Conservation (phyloP, 2,888 invertebrate genomes). For the Isotomurus palustris region DNA sequence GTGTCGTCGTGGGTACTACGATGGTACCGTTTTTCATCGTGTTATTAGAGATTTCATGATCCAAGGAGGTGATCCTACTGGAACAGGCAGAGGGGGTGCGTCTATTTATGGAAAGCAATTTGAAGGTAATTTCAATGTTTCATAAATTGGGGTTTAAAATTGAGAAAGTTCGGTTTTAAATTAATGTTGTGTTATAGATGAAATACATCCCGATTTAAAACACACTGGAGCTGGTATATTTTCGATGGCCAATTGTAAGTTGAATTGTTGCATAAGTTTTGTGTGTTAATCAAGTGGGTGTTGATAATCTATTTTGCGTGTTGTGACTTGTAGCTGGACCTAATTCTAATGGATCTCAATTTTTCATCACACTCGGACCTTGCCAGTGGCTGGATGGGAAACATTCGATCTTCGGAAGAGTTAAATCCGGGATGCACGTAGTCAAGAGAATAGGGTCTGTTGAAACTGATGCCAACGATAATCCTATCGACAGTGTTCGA, state of each 20-base stretch:
- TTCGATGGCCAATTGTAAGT: conserved; percentile 87
- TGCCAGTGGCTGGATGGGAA: conserved; percentile 99
- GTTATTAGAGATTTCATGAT: conserved; percentile 92
- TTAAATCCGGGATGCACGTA: conserved; percentile 81
- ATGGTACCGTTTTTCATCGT: conserved; percentile 91
- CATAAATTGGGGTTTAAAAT: too few relatives aligned
- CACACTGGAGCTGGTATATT: conserved; percentile 88
- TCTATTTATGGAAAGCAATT: conserved; percentile 95
- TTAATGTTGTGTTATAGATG: too few relatives aligned
- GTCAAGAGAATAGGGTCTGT: conserved; percentile 88
- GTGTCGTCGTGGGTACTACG: conserved; percentile 87
- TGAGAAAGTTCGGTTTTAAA: too few relatives aligned
- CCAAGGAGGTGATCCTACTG: conserved; percentile 94
- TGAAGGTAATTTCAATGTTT: too few relatives aligned
- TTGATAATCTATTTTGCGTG: background rate
- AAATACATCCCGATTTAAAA: conserved; percentile 87
- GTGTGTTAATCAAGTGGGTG: background rate
- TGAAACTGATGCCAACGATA: conserved; percentile 87
- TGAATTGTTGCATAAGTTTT: conserved; percentile 1
- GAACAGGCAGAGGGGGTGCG: conserved; percentile 90
- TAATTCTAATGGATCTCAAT: conserved; percentile 95
- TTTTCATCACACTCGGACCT: conserved; percentile 93
- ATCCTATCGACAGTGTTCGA: conserved; percentile 81
- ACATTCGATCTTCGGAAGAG: conserved; percentile 92
- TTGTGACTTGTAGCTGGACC: conserved; percentile 60